These are phyloP conservation scores for Ochlodes sylvanus DNA, from an alignment of 2,888 invertebrate species.

Conservation along the genomic window DNA sequence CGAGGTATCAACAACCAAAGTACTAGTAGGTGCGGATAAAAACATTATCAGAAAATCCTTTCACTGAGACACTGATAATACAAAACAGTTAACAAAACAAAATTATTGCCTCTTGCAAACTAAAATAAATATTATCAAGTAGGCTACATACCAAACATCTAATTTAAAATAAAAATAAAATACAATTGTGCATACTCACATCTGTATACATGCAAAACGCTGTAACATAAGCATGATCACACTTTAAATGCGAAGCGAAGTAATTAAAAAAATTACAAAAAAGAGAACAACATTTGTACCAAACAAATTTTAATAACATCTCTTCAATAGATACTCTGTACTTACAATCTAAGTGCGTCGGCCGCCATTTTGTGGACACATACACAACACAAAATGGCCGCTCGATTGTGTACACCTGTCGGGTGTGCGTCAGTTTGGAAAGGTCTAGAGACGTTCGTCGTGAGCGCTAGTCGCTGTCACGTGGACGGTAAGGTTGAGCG, in stretches of 20 bases:
- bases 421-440: slow-evolving; percentile 55
- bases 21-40: slow-evolving; percentile 45
- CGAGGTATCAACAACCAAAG: slow-evolving; percentile 46
- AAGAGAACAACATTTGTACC: slow-evolving; percentile 75
- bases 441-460: slow-evolving; percentile 54
- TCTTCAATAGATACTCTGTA: slow-evolving; percentile 71
- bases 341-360: slow-evolving; percentile 70
- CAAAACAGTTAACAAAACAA: slow-evolving; percentile 44
- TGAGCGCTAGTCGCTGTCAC: slow-evolving; percentile 42
- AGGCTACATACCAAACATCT: slow-evolving; percentile 63
- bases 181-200: slow-evolving; percentile 83
- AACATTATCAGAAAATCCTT: slow-evolving; percentile 49
- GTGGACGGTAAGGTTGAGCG: slow-evolving; percentile 43
- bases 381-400: slow-evolving; percentile 70
- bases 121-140: slow-evolving; percentile 61
- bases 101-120: slow-evolving; percentile 46
- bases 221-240: slow-evolving; percentile 82
- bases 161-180: slow-evolving; percentile 59
- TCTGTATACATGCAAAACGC: slow-evolving; percentile 81
- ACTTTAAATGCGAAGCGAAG: slow-evolving; percentile 82
- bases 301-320: slow-evolving; percentile 57
- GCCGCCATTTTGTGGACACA: slow-evolving; percentile 71
- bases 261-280: slow-evolving; percentile 59
- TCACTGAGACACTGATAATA: slow-evolving; percentile 61
- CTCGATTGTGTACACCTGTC: slow-evolving; percentile 44